phyloP scores from a whole-genome alignment of 2,113 vertebrate genomes.

The Vicugna pacos region DNA sequence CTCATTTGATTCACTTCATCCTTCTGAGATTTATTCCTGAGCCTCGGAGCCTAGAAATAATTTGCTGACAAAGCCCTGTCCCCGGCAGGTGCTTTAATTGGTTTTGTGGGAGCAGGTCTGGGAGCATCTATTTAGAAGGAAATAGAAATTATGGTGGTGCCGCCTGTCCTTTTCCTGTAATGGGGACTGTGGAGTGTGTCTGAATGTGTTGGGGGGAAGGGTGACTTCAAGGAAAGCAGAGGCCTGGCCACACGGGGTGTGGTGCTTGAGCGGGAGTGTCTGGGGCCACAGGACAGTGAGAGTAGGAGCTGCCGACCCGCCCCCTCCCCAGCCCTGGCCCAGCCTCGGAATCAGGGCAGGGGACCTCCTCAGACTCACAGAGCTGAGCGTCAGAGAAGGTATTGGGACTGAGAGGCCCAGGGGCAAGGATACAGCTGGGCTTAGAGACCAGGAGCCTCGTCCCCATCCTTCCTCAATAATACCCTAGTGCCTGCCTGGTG shows the following conservation, averaged over 20 bases:
- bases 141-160: constrained; percentile 58
- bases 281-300: rapidly evolving
- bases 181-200: not conserved
- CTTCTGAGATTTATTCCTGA: constrained; percentile 70
- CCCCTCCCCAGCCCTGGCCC: not conserved
- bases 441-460: not conserved
- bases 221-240: not conserved
- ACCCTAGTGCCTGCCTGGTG: not conserved
- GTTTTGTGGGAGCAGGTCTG: constrained; percentile 74
- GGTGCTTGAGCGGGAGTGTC: no score
- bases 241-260: not conserved
- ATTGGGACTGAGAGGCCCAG: rapidly evolving
- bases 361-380: not conserved
- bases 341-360: not conserved
- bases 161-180: not conserved
- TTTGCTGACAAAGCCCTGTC: constrained; percentile 74
- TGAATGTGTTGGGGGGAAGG: not conserved
- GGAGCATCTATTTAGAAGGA: constrained; percentile 66
- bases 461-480: not conserved
- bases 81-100: constrained; percentile 77
- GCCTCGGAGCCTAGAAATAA: constrained; percentile 57
- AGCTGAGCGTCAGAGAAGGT: not conserved
- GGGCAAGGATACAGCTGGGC: not conserved
- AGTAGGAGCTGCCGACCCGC: not conserved
- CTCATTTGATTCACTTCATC: not conserved